Conservation (phyloP, 2,888 invertebrate genomes). For the Aleiodes testaceus region DNA sequence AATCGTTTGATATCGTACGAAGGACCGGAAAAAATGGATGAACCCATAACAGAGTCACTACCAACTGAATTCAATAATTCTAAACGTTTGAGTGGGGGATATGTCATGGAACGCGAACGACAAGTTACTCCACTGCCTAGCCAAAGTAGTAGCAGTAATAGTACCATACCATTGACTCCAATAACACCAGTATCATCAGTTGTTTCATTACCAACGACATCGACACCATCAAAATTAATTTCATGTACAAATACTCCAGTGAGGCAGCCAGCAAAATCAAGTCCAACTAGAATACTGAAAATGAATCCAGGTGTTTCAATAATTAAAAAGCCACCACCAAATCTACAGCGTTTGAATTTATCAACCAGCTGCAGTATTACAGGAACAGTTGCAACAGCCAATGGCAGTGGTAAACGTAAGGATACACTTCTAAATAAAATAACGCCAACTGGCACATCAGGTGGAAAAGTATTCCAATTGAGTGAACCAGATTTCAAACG, state of each 20-base stretch:
- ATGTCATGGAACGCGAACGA: slow-evolving; percentile 63
- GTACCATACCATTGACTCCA: neutral
- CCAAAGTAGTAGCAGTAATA: slow-evolving; percentile 46
- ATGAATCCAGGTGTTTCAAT: slow-evolving; percentile 69
- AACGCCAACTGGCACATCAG: slow-evolving; percentile 78
- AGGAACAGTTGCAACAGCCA: slow-evolving; percentile 35
- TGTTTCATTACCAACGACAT: neutral
- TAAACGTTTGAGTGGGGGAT: slow-evolving; percentile 67
- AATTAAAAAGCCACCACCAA: slow-evolving; percentile 70
- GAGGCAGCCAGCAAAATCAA: slow-evolving; percentile 36
- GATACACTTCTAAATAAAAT: slow-evolving; percentile 77
- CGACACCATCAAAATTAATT: slow-evolving; percentile 36
- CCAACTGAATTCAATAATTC: slow-evolving; percentile 63
- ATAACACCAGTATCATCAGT: slow-evolving; percentile 5
- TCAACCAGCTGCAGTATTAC: slow-evolving; percentile 51
- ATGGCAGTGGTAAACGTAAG: slow-evolving; percentile 61
- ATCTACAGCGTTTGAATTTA: slow-evolving; percentile 63
- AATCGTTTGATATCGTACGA: slow-evolving; percentile 86
- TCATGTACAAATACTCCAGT: slow-evolving; percentile 23
- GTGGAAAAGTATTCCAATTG: slow-evolving; percentile 86
- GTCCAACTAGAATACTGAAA: slow-evolving; percentile 60
- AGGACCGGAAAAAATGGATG: slow-evolving; percentile 70
- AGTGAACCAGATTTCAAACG: slow-evolving; percentile 87
- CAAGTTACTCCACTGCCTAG: slow-evolving; percentile 50
- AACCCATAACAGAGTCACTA: slow-evolving; percentile 66